Evolutionary conservation across 2,888 invertebrate species (phyloP).

Genomic region (Drosophila rubida): DNA sequence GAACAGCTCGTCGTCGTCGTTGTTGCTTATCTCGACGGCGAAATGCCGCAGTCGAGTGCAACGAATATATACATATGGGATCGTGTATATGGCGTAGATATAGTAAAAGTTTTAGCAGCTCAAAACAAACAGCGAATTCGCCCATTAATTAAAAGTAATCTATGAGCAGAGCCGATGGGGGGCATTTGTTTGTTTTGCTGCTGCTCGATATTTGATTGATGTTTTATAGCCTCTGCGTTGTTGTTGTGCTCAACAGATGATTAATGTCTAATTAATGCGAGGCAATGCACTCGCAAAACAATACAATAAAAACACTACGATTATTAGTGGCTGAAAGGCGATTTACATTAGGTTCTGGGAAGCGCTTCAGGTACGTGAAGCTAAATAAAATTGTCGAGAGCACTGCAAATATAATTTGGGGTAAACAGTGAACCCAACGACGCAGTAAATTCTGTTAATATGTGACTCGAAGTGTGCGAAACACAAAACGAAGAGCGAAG

Average conservation of each 20-base stretch:
- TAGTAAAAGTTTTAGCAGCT: constrained; percentile 49
- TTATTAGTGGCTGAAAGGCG: too few relatives aligned
- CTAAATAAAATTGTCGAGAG: constrained; percentile 11
- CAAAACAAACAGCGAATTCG: constrained; percentile 27
- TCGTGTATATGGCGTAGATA: constrained; percentile 6
- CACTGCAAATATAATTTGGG: constrained; percentile 37
- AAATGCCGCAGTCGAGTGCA: constrained; percentile 56
- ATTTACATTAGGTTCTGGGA: too few relatives aligned
- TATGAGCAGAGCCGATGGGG: too few relatives aligned
- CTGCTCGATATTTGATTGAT: constrained; percentile 55
- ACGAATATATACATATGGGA: constrained; percentile 46
- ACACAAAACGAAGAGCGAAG: constrained; percentile 24
- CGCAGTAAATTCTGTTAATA: constrained; percentile 71
- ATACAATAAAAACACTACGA: background rate
- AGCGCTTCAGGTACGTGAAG: background rate
- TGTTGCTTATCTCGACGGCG: constrained; percentile 43
- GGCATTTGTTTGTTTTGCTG: constrained; percentile 28
- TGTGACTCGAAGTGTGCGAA: constrained; percentile 41
- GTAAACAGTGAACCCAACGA: constrained; percentile 69
- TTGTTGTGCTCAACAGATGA: constrained; percentile 30
- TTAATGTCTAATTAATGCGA: constrained; percentile 52
- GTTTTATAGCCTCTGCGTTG: constrained; percentile 30
- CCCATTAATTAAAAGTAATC: constrained; percentile 53
- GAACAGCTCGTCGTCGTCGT: constrained; percentile 23
- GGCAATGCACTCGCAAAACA: constrained; percentile 48